phyloP scores from a whole-genome alignment of 2,797 vertebrate species.

The Gymnothorax reevesii region DNA sequence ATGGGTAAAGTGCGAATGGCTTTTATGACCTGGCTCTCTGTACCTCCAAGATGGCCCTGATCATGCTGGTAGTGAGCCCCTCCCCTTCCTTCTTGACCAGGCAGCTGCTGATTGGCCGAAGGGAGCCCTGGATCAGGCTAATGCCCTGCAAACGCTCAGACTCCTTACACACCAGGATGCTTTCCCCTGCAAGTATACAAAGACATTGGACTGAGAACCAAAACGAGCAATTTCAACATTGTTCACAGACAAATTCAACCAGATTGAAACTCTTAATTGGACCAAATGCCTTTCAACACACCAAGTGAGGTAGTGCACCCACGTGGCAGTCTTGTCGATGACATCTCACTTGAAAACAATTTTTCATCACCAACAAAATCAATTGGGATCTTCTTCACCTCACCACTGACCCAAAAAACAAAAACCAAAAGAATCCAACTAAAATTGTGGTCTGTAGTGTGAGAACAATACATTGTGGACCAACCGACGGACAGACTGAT shows the following conservation, averaged over 20 bases:
- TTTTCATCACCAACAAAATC: no score
- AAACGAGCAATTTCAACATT: not conserved
- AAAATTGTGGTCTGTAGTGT: no score
- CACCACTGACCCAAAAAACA: no score
- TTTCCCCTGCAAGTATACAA: constrained; percentile 79
- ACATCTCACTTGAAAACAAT: no score
- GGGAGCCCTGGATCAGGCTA: constrained; percentile 80
- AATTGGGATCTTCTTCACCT: no score
- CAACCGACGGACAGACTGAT: no score
- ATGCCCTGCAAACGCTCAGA: constrained; percentile 87
- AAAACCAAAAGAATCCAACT: no score
- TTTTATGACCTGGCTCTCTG: not conserved
- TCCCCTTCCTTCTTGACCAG: constrained; percentile 82
- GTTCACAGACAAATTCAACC: not conserved
- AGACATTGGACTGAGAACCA: no score
- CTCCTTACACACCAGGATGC: constrained; percentile 91
- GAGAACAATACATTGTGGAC: no score
- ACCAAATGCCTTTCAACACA: not conserved
- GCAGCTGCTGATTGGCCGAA: constrained; percentile 90
- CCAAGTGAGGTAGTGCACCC: no score
- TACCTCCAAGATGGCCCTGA: constrained; percentile 95
- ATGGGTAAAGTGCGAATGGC: not conserved
- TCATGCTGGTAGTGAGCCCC: constrained; percentile 88
- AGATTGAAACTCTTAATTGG: not conserved
- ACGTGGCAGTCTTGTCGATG: no score